Base-by-base conservation (phyloP, 1,140 invertebrate species). In the Meloidogyne hapla region DNA sequence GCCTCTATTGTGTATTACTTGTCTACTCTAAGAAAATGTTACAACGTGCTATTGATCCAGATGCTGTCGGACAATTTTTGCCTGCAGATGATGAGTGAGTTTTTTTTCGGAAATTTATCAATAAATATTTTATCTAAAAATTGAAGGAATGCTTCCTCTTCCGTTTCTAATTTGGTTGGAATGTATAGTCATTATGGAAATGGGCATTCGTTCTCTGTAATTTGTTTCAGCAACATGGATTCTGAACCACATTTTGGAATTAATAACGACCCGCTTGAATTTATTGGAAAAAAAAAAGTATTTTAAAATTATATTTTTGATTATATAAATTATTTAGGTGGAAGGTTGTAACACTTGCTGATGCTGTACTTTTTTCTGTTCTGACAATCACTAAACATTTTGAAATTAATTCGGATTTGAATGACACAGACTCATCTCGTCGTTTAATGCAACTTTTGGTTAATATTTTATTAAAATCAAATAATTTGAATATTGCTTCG, bases 321-420 rank as follows among this genome's bases (percentile, higher is more conserved):
- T 56, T 10, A 18, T 23, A 10, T 15, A 56, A 62, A 42, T 13
- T 45, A 77, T n/a, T n/a, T n/a, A n/a, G 76, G 8, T 79, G 80
- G 79, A 79, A 79, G 67, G 63, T 81, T n/a, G 79, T 81, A 3
- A 40, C 78, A 33, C 64, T 79, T 15, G 79, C 78, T n/a, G 78
- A 79, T 64, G 45, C 68, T 38, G 64, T 79, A 8, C 61, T 79
- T 61, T 77, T 81, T 28, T 69, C 65, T n/a, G 10, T 79, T 26
- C 23, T 78, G 12, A 33, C 69, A 13, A 48, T 77, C 15, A 76
- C 65, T n/a, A 33, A 42, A 6, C 65, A 67, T 67, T 8, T 67
- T 5, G 28, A 42, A 42, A 33, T 6, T 23, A 56, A 9, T 56
- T n/a, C 4, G 6, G 18, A n/a, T 56, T n/a, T 8, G 6, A 4